Percentiles rank a stretch among this genome's conserved stretches.
These are phyloP conservation scores for Cantharis rufa DNA, from an alignment of 2,888 invertebrate species.

Conservation along the genomic window DNA sequence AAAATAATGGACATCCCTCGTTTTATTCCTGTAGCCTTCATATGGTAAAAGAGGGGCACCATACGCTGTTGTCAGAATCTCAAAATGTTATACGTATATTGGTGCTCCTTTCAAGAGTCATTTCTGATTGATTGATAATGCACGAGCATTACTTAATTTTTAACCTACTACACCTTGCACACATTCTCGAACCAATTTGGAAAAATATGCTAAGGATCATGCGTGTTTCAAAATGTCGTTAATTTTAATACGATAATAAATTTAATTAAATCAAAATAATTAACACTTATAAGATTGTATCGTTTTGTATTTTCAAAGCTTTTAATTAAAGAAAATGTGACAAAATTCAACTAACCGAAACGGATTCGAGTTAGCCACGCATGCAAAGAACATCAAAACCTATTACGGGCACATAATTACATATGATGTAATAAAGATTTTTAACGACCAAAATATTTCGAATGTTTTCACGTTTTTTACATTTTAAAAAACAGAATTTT, in stretches of 20 bases:
- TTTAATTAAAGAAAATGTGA: not conserved
- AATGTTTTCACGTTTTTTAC: not conserved
- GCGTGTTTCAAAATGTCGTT: not conserved
- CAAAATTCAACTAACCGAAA: not conserved
- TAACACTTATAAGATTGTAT: not conserved
- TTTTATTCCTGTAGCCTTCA: too few relatives aligned
- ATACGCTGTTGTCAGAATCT: not conserved
- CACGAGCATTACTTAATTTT: not conserved
- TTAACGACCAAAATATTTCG: not conserved
- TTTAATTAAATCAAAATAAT: not conserved
- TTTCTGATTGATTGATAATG: not conserved
- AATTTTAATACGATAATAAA: not conserved
- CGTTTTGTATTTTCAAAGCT: not conserved
- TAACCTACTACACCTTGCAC: not conserved
- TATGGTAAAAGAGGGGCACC: conserved; percentile 11
- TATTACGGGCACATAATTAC: not conserved
- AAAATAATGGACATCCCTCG: too few relatives aligned
- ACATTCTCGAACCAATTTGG: not conserved
- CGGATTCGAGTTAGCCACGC: not conserved
- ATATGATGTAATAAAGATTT: not conserved
- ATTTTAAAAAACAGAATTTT: not conserved
- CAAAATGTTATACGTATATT: not conserved
- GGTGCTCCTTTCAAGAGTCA: not conserved
- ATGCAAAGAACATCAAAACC: not conserved
- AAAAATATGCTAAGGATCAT: not conserved